A percentile compares a stretch with the other conserved stretches of the same genome.
Evolutionary conservation across 2,113 vertebrate genomes (phyloP).

Genomic region (Damaliscus lunatus): DNA sequence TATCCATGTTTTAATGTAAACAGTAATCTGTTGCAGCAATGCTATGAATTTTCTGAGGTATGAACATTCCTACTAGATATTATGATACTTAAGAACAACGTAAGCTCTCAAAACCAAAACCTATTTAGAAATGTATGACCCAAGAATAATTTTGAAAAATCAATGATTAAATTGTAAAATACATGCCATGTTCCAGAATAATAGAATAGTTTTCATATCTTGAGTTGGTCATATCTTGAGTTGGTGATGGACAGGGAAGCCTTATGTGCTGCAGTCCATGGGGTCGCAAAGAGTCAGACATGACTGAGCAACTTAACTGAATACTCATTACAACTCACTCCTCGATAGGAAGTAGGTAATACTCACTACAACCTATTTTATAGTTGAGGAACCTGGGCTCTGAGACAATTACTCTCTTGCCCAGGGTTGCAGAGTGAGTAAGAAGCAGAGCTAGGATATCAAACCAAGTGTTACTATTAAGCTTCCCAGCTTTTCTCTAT

Average conservation of each 20-base stretch:
- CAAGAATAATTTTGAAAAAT: constrained; percentile 28
- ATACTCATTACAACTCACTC: background rate
- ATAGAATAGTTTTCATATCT: background rate
- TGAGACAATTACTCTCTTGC: background rate
- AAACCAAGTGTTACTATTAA: background rate
- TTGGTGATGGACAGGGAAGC: background rate
- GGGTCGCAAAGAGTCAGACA: background rate
- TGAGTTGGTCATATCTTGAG: background rate
- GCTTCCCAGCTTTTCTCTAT: background rate
- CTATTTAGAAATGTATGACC: constrained; percentile 22
- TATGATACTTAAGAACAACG: constrained; percentile 9
- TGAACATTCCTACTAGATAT: background rate
- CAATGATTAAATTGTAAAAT: constrained; percentile 13
- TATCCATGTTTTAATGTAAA: constrained; percentile 10
- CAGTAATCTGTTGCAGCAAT: background rate
- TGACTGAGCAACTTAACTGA: background rate
- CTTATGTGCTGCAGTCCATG: background rate
- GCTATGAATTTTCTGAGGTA: background rate
- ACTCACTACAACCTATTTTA: background rate
- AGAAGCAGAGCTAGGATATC: background rate
- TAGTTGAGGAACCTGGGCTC: background rate
- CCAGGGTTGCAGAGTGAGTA: background rate
- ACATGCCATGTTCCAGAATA: background rate
- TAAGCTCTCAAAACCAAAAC: constrained; percentile 45
- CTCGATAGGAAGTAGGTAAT: background rate